Conservation (phyloP, 37 sponge, comb jelly and placozoan species). For the Petrosia ficiformis region DNA sequence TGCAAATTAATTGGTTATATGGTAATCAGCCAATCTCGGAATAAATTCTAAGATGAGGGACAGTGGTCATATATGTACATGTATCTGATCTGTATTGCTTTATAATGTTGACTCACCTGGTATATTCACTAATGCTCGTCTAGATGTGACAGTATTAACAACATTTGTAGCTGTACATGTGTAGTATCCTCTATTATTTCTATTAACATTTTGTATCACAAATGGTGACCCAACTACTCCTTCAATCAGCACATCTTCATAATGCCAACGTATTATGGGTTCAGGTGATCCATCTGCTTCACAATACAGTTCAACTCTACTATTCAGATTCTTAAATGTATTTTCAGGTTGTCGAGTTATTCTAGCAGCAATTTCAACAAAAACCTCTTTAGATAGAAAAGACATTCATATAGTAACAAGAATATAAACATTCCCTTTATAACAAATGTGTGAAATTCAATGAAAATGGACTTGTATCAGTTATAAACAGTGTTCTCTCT, state of each 20-base stretch:
- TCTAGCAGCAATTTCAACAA: not conserved
- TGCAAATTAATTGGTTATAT: too few species aligned
- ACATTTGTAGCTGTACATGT: conserved; percentile 28
- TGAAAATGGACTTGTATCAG: not conserved
- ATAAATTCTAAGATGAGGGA: too few species aligned
- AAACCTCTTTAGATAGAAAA: too few species aligned
- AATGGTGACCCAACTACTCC: not conserved
- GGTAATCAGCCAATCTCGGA: too few species aligned
- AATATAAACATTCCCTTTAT: too few species aligned
- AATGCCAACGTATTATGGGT: conserved; percentile 46
- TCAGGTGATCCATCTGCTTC: conserved; percentile 25
- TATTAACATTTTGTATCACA: conserved; percentile 12
- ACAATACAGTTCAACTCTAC: conserved; percentile 10
- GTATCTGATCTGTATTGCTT: too few species aligned
- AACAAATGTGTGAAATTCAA: too few species aligned
- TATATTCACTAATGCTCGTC: not conserved
- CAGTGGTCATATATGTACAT: too few species aligned
- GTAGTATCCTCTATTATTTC: conserved; percentile 27
- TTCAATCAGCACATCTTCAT: conserved; percentile 13
- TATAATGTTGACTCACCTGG: not conserved
- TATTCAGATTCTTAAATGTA: not conserved
- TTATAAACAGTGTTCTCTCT: not conserved
- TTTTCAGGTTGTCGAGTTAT: not conserved
- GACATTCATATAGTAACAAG: too few species aligned
- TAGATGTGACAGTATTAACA: not conserved